phyloP scores from a whole-genome alignment of 1,140 invertebrate species.

The Brachionus plicatilis region DNA sequence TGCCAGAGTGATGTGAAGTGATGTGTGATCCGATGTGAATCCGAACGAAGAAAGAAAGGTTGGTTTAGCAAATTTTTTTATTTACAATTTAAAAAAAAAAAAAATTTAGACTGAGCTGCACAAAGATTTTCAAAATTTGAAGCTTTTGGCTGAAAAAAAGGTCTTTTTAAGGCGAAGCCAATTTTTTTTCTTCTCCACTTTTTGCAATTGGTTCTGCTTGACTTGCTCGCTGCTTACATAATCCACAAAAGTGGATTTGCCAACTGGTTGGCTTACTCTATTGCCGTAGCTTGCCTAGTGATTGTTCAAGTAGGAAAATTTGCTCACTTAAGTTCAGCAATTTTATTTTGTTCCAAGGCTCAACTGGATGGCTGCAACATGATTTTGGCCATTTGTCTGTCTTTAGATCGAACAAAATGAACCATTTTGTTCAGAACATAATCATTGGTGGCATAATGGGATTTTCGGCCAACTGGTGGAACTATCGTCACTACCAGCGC shows the following conservation, averaged over 20 bases:
- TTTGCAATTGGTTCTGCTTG: not conserved
- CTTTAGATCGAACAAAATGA: slow-evolving; percentile 40
- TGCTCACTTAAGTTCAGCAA: not conserved
- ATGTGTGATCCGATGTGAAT: not conserved
- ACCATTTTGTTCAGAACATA: slow-evolving; percentile 42
- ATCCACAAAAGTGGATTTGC: not conserved
- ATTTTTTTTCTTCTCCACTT: not conserved
- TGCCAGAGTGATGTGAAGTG: too few species aligned
- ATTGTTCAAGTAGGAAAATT: not conserved
- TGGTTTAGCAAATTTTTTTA: not conserved
- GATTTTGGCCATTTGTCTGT: slow-evolving; percentile 44
- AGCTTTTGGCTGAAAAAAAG: not conserved
- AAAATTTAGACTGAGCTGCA: not conserved
- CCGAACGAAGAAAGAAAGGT: not conserved
- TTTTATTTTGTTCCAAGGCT: slow-evolving; percentile 30
- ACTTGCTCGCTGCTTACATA: not conserved
- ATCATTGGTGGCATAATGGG: slow-evolving; percentile 42
- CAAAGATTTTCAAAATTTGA: slow-evolving; percentile 18
- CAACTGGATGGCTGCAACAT: slow-evolving; percentile 44
- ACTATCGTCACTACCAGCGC: slow-evolving; percentile 54
- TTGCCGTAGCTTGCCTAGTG: not conserved
- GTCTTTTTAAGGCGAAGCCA: not conserved
- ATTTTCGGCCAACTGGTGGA: slow-evolving; percentile 50
- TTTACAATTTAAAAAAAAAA: not conserved
- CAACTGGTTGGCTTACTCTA: not conserved